Conservation (phyloP, 2,113 vertebrate genomes). For the Paracyprichromis sp. region DNA sequence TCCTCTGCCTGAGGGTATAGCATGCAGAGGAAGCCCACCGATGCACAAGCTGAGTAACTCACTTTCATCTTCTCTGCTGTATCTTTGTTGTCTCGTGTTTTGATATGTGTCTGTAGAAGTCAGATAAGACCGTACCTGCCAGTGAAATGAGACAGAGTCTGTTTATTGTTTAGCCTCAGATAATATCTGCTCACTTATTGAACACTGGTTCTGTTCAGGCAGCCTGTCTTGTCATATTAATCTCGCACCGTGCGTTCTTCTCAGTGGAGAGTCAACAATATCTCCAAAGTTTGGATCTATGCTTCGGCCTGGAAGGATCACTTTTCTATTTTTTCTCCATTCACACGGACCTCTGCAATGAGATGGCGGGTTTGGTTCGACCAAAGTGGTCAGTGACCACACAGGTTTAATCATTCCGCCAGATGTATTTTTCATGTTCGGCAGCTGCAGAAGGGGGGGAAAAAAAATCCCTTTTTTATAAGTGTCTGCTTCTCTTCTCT, state of each 20-base stretch:
- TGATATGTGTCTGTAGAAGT: conserved; percentile 2
- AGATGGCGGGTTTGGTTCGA: not conserved
- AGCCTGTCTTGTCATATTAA: conserved; percentile 10
- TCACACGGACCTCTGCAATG: not conserved
- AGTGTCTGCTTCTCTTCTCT: conserved; percentile 54
- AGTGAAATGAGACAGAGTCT: not conserved
- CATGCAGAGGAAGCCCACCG: not conserved
- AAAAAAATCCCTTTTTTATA: conserved; percentile 24
- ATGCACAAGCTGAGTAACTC: not conserved
- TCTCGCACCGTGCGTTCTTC: not conserved
- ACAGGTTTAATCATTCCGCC: conserved; percentile 31
- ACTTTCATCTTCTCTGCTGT: not conserved
- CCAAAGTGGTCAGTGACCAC: conserved; percentile 20
- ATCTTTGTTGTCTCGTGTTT: not conserved
- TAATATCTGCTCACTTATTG: conserved; percentile 14
- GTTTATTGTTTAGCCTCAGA: conserved; percentile 9
- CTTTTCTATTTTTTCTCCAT: not conserved
- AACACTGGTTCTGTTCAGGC: not conserved
- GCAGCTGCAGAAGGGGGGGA: not conserved
- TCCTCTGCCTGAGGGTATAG: not conserved
- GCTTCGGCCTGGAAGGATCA: not conserved
- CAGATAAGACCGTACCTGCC: conserved; percentile 41
- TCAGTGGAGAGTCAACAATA: not conserved
- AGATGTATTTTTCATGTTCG: conserved; percentile 49
- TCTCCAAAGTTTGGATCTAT: not conserved